These are phyloP conservation scores for Haplochromis vanheusdeni DNA, from an alignment of 2,113 vertebrate species.

Conservation along the genomic window DNA sequence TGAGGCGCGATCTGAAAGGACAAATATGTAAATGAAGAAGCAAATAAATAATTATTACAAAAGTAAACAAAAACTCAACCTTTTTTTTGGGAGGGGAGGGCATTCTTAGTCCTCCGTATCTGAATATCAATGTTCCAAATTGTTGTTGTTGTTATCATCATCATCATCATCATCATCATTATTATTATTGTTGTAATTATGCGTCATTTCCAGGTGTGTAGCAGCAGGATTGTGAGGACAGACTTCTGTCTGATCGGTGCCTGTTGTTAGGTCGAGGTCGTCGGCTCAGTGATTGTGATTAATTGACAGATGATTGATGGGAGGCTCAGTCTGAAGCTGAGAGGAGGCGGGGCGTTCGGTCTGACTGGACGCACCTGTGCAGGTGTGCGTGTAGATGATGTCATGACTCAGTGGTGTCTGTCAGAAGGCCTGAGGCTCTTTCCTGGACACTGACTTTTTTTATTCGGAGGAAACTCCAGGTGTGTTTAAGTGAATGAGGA, in stretches of 20 bases:
- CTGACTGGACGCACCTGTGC: neutral
- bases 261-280: neutral
- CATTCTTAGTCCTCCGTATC: neutral
- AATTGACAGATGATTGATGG: neutral
- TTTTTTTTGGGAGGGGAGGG: accelerated
- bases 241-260: neutral
- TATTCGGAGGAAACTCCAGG: neutral
- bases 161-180: accelerated
- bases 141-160: neutral
- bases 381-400: neutral
- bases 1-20: neutral
- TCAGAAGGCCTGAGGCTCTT: neutral
- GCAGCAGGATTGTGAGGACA: neutral
- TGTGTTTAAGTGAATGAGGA: neutral
- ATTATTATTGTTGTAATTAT: neutral
- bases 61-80: neutral
- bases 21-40: neutral
- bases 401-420: neutral
- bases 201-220: neutral
- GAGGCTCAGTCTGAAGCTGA: neutral
- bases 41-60: neutral
- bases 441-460: neutral
- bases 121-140: neutral
- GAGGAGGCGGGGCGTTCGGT: neutral
- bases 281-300: neutral